Base-by-base conservation (phyloP, 2,797 vertebrate species). In the Chanos chanos region DNA sequence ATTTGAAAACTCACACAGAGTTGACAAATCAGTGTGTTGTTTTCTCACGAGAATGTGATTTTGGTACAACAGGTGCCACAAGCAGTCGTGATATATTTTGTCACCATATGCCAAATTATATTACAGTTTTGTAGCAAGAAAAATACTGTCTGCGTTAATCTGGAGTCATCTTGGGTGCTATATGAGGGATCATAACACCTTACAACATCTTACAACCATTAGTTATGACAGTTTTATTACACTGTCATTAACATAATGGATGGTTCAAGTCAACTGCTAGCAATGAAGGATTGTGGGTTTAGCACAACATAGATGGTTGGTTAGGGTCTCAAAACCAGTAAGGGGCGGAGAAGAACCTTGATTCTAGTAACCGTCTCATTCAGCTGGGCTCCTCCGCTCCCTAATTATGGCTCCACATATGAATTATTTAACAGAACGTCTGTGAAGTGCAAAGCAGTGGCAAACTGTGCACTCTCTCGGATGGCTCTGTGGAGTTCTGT, bases 351-450 rank as follows among this genome's bases (percentile, higher is more conserved):
- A 63, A 36, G 50, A 47, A 47, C 40, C 49, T 57, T 25, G 16
- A 65, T 71, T 65, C 67, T 64, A 52, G 65, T 75, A 71, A 68
- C 68, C 19, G 19, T 48, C 41, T 47, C 44, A 24, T 48, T 70
- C 47, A 52, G 39, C 13, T n/a, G 36, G 33, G 56, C 56, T 40
- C 47, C 39, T 25, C 19, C 21, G 25, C 54, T 69, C 57, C 54
- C 37, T 70, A 66, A 72, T 70, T 70, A 72, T 64, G 54, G 57
- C 54, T 56, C 5, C 12, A 13, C 19, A 39, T 50, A 73, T 77
- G 61, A 77, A 77, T 77, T 63, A 71, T 77, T 75, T 27, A 75
- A 30, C 61, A 61, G 53, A 7, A 18, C 2, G 33, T 68, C 70
- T 70, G 30, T 63, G 75, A 75, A 65, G 72, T 66, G 61, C 64